Evolutionary conservation across 2,113 vertebrate genomes (phyloP).

Genomic region (Rhineura floridana): DNA sequence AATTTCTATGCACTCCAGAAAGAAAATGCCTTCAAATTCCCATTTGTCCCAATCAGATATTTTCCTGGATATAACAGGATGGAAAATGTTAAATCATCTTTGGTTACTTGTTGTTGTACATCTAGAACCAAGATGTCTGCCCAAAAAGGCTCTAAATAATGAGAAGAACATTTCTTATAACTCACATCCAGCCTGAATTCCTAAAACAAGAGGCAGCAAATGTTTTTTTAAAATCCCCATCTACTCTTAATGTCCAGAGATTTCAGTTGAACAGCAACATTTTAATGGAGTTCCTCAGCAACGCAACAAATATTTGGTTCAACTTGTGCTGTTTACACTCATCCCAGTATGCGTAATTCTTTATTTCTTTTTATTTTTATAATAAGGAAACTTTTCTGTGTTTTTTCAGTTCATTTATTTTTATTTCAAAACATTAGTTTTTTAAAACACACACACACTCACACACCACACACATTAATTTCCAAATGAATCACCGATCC

Average conservation of each 20-base stretch:
- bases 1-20: not conserved
- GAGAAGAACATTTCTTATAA: not conserved
- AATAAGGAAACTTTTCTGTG: conserved; percentile 50
- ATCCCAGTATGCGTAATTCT: conserved; percentile 48
- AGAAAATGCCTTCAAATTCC: not conserved
- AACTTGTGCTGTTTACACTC: conserved; percentile 63
- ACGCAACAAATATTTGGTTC: conserved; percentile 73
- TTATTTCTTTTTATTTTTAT: conserved; percentile 50
- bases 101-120: not conserved
- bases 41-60: not conserved
- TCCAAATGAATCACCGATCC: conserved; percentile 59
- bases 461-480: conserved; percentile 49
- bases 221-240: conserved; percentile 57
- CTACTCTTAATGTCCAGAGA: conserved; percentile 56
- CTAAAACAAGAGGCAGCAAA: conserved; percentile 41
- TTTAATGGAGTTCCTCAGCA: conserved; percentile 72
- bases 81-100: conserved; percentile 1
- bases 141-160: not conserved
- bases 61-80: not conserved
- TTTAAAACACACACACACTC: not conserved
- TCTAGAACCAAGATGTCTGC: not conserved
- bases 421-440: conserved; percentile 44
- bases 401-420: conserved; percentile 59
- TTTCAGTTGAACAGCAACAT: conserved; percentile 53
- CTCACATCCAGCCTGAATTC: conserved; percentile 37